These are phyloP conservation scores for Spatulosminthurus flaviceps DNA, from an alignment of 2,888 invertebrate genomes.

Conservation along the genomic window DNA sequence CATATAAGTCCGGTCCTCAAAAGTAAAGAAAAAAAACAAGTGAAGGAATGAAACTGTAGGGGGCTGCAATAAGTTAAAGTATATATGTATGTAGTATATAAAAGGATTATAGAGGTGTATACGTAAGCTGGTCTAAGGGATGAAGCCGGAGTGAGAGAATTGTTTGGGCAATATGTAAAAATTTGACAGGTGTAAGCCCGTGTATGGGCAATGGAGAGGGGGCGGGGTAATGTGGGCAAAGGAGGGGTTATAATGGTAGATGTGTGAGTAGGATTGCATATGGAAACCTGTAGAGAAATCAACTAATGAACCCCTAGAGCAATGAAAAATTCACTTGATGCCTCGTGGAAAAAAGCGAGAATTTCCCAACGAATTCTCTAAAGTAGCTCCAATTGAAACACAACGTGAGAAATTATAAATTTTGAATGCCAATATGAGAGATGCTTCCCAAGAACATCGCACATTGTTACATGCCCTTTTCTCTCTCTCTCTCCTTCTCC, in stretches of 20 bases:
- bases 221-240: slow-evolving; percentile 46
- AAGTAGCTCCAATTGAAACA: slow-evolving; percentile 61
- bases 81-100: too few relatives aligned
- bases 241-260: slow-evolving; percentile 41
- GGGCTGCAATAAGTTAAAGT: too few relatives aligned
- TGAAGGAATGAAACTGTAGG: too few relatives aligned
- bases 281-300: slow-evolving; percentile 64
- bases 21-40: too few relatives aligned
- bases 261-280: slow-evolving; percentile 39
- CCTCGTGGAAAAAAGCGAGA: slow-evolving; percentile 55
- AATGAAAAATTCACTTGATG: slow-evolving; percentile 63
- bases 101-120: too few relatives aligned
- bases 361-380: slow-evolving; percentile 56
- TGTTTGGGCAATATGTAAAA: slow-evolving; percentile 41
- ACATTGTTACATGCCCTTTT: slow-evolving; percentile 34
- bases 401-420: slow-evolving; percentile 61
- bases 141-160: slow-evolving; percentile 6
- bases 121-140: too few relatives aligned
- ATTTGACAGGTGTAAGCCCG: slow-evolving; percentile 43
- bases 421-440: slow-evolving; percentile 62
- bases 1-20: too few relatives aligned
- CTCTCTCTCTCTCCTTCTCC: slow-evolving; percentile 34
- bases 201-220: slow-evolving; percentile 40
- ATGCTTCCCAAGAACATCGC: slow-evolving; percentile 45
- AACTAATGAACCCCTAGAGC: slow-evolving; percentile 64